A percentile compares a stretch with the other conserved stretches of the same genome.
These are phyloP conservation scores for Aleiodes sp. DNA, from an alignment of 1,140 invertebrate species.

Conservation along the genomic window DNA sequence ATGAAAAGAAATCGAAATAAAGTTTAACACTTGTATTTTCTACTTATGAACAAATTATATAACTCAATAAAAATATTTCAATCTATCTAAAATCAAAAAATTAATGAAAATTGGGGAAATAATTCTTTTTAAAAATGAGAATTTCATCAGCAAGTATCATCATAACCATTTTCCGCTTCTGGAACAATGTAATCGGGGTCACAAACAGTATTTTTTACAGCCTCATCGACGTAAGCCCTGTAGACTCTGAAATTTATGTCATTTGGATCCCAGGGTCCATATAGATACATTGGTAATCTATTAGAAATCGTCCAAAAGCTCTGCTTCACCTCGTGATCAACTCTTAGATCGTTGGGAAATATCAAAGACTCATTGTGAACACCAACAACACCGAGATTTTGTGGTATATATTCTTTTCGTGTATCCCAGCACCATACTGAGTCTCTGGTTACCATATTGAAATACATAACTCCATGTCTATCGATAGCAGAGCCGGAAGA, in stretches of 20 bases:
- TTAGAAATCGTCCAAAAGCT: conserved; percentile 81
- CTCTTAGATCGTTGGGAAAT: conserved; percentile 82
- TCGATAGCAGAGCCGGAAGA: conserved; percentile 78
- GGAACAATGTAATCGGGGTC: conserved; percentile 67
- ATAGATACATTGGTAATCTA: conserved; percentile 77
- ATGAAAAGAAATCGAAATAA: background rate
- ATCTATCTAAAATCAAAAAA: background rate
- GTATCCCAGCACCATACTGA: conserved; percentile 84
- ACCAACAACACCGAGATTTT: conserved; percentile 72
- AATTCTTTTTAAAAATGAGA: background rate
- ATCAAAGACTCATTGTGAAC: conserved; percentile 70
- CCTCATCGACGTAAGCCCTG: conserved; percentile 70
- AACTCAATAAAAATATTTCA: background rate
- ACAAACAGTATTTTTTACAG: conserved; percentile 74
- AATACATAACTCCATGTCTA: conserved; percentile 78
- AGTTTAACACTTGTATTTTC: background rate
- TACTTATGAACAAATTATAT: background rate
- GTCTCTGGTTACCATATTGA: conserved; percentile 78
- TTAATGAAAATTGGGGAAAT: conserved; percentile 4
- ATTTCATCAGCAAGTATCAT: conserved; percentile 54
- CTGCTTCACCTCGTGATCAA: conserved; percentile 75
- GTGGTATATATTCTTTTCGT: conserved; percentile 73
- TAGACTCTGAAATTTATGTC: conserved; percentile 79
- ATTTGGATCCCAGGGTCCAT: conserved; percentile 71
- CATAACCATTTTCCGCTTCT: conserved; percentile 48